Conservation (phyloP, 2,888 invertebrate genomes). For the Ommatoiulus sabulosus region DNA sequence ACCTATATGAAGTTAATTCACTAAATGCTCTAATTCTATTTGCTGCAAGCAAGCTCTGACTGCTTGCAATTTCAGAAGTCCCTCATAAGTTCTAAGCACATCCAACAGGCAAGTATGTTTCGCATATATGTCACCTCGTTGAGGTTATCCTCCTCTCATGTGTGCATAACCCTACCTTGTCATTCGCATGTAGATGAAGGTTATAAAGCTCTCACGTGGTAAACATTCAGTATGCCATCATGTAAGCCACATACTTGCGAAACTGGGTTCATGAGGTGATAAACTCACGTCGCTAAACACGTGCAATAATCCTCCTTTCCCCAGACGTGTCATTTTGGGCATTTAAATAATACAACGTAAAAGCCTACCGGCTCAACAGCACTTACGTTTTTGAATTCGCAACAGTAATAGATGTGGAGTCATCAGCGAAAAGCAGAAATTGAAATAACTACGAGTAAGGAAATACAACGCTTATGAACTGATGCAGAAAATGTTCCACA, state of each 20-base stretch:
- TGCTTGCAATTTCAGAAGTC: constrained; percentile 17
- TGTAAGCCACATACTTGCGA: neutral
- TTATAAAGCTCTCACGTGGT: neutral
- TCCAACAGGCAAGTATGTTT: neutral
- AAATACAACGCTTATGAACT: neutral
- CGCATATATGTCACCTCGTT: neutral
- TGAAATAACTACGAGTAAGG: neutral
- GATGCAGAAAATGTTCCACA: neutral
- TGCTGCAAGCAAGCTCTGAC: neutral
- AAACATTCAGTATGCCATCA: constrained; percentile 3
- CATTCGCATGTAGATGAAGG: constrained; percentile 20
- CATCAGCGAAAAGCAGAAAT: no score
- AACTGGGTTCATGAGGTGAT: neutral
- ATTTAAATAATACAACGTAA: neutral
- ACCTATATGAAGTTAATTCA: constrained; percentile 28
- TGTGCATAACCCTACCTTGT: neutral
- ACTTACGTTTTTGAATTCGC: neutral
- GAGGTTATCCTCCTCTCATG: neutral
- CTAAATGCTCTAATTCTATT: constrained; percentile 45
- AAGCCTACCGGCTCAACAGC: neutral
- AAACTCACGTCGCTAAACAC: neutral
- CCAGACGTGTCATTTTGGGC: neutral
- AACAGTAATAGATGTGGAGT: no score
- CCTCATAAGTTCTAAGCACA: neutral
- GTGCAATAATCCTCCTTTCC: constrained; percentile 2